phyloP scores from a whole-genome alignment of 2,797 vertebrate genomes.

The Arctocebus calabarensis region DNA sequence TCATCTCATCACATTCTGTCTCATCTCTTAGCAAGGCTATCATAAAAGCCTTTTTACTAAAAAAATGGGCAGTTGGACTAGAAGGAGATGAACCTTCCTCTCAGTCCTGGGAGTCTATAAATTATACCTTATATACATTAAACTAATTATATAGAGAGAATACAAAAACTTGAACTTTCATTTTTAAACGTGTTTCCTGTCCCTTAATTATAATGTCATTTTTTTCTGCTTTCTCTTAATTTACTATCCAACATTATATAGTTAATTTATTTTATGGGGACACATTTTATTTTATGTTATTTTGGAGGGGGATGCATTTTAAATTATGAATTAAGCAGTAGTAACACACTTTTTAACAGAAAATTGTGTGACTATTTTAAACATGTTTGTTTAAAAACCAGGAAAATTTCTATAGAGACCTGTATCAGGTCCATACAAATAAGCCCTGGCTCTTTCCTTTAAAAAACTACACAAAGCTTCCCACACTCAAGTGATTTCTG shows the following conservation, averaged over 20 bases:
- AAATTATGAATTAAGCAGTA: not conserved
- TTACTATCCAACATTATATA: not conserved
- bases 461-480: not conserved
- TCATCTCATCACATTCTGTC: not conserved
- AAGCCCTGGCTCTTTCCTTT: not conserved
- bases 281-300: not conserved
- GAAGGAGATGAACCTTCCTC: not conserved
- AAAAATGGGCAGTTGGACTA: not conserved
- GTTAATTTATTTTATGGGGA: not conserved
- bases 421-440: not conserved
- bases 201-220: not conserved
- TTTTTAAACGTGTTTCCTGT: not conserved
- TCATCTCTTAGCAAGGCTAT: not conserved
- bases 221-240: not conserved
- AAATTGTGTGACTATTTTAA: constrained; percentile 42
- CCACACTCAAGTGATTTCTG: not conserved
- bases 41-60: not conserved
- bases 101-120: not conserved
- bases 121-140: not conserved
- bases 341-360: not conserved
- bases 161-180: not conserved
- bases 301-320: not conserved
- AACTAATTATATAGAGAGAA: not conserved
- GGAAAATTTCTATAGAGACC: not conserved
- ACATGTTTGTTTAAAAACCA: not conserved